Base-by-base conservation (phyloP, 2,113 vertebrate genomes). In the Rostratula benghalensis region DNA sequence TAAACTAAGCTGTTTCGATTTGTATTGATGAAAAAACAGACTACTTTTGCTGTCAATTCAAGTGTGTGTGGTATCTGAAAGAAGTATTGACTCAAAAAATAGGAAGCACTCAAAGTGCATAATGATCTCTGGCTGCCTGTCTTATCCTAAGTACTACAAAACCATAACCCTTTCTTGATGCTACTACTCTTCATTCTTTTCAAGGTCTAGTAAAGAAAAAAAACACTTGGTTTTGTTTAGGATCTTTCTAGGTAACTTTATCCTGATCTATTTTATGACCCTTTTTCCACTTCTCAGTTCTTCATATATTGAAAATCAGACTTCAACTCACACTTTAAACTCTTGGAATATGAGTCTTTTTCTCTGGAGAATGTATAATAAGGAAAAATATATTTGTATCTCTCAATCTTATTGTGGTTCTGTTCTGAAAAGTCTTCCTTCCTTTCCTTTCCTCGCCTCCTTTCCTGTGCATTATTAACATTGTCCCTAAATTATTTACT, bases 401-500 rank as follows among this genome's bases (percentile, higher is more conserved):
- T 80, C 64, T 95, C 50, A 77, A 3, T 81, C 82, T 84, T 39
- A 7, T 60, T 94, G 82, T 74, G 39, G 68, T 80, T 95, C 68
- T 94, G 61, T 92, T 48, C 67, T 92, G 90, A 95, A 94, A 93
- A 97, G 39, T 77, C 94, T 25, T 82, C 24, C 94, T 95, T 96
- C 95, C 83, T 75, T 91, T 63, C 57, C 92, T 68, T 90, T 79
- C 63, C 46, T 85, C 51, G 94, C 28, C 89, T 94, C 54, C 67
- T 92, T 95, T 91, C 81, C 46, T 94, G 87, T 95, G 45, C 96
- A 95, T 95, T 94, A 95, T 94, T 96, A 95, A 93, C 45, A 0
- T 60, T 76, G 20, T 7, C 63, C 31, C 50, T 96, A 75, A 97
- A 97, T 96, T 96, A 95, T 97, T 95, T 95, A 97, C 73, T 65